These are phyloP conservation scores for Catalaphyllia jardinei DNA, from an alignment of 64 coral and sea anemone genomes.

Conservation along the genomic window DNA sequence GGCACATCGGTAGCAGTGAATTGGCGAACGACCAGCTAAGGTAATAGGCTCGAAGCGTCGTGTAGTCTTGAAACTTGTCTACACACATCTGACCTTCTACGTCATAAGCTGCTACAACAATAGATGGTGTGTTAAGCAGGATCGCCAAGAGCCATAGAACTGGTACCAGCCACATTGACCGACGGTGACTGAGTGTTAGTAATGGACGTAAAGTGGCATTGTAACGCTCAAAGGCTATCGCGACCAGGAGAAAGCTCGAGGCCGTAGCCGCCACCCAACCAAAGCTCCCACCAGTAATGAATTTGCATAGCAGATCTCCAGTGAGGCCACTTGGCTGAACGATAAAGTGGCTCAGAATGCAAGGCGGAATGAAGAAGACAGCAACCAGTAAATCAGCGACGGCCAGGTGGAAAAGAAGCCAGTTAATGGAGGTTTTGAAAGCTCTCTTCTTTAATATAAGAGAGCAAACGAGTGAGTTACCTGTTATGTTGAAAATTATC, in stretches of 20 bases:
- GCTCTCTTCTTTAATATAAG: constrained; percentile 11
- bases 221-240: constrained; percentile 46
- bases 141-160: neutral
- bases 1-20: constrained; percentile 15
- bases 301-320: constrained; percentile 40
- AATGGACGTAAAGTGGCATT: constrained; percentile 42
- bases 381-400: constrained; percentile 48
- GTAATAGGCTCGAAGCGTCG: neutral
- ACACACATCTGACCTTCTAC: neutral
- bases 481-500: constrained; percentile 54
- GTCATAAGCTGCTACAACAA: neutral
- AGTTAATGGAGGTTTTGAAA: constrained; percentile 53
- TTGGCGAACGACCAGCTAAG: neutral
- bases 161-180: neutral
- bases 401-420: constrained; percentile 59
- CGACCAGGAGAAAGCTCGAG: constrained; percentile 15
- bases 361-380: constrained; percentile 25
- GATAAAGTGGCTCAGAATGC: constrained; percentile 9
- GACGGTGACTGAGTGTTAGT: neutral
- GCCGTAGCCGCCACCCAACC: constrained; percentile 9
- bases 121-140: neutral
- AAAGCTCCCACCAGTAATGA: constrained; percentile 10
- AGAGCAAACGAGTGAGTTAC: constrained; percentile 47
- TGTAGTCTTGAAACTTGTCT: neutral
- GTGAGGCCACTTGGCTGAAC: constrained; percentile 16